Base-by-base conservation (phyloP, 2,888 invertebrate species). In the Caenorhabditis afra region DNA sequence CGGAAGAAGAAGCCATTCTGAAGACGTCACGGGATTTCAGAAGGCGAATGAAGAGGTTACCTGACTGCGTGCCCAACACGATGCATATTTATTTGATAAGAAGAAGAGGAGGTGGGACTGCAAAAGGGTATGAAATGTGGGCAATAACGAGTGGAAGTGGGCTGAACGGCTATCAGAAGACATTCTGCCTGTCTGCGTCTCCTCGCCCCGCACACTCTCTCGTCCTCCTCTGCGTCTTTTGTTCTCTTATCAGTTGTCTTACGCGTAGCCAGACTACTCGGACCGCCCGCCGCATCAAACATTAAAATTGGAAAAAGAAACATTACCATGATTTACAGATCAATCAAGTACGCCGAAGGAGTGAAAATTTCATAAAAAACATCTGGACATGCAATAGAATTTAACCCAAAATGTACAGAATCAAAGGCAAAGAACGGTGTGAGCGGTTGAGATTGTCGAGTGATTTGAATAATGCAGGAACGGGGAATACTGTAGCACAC, bases 1-100 rank as follows among this genome's bases (percentile, higher is more conserved):
- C 44, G 12, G 71, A 53, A n/a, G 71, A 53, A n/a, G 67, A 76
- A 37, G 61, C 68, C 67, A 79, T 67, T 58, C 79, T 74, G 67
- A 45, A 67, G 47, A 45, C 5, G 37, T 18, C 12, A 16, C 11
- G 47, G 16, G n/a, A 44, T 50, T 23, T 18, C 29, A 29, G 50
- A 1, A 14, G 12, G 8, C 22, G 12, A 22, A n/a, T 8, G 18
- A 55, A 29, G 18, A 29, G 18, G 3, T 58, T 66, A 74, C 65
- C 71, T 71, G 57, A 71, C 71, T 49, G 62, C 57, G 55, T 71
- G 29, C 7, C 50, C 20, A 29, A 71, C 53, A 57, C 71, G 71
- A 71, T 71, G 57, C 71, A 71, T 71, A 37, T 55, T 50, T 68
- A 50, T 10, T n/a, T n/a, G n/a, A n/a, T n/a, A n/a, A n/a, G n/a